Percentiles rank a stretch among this genome's conserved stretches.
Evolutionary conservation across 2,888 invertebrate species (phyloP).

Genomic region (Apamea monoglypha): DNA sequence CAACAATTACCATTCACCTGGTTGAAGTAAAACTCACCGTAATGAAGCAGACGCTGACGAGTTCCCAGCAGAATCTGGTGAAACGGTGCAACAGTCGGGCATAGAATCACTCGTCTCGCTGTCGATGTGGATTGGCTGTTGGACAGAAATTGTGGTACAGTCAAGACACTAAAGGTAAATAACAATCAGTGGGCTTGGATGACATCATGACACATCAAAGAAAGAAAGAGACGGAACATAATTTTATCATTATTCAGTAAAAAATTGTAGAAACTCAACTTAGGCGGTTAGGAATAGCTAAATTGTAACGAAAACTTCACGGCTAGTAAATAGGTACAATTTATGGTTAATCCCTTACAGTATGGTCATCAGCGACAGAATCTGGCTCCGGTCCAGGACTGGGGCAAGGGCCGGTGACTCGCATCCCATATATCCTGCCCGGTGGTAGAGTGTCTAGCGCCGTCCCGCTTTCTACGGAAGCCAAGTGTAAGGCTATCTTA

Average conservation of each 20-base stretch:
- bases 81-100: conserved; percentile 84
- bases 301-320: background rate
- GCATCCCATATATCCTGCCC: conserved; percentile 97
- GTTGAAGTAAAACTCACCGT: conserved; percentile 64
- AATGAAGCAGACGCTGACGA: conserved; percentile 69
- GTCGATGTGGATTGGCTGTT: conserved; percentile 87
- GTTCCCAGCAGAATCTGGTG: conserved; percentile 82
- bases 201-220: background rate
- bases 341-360: conserved; percentile 72
- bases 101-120: conserved; percentile 88
- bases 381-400: conserved; percentile 87
- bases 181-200: background rate
- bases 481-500: conserved; percentile 97
- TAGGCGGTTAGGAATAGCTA: too few relatives aligned
- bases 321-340: background rate
- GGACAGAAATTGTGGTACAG: background rate
- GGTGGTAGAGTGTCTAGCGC: conserved; percentile 94
- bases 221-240: background rate
- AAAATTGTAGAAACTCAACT: background rate
- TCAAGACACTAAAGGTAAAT: background rate
- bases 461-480: conserved; percentile 91
- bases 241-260: too few relatives aligned
- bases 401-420: conserved; percentile 94
- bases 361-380: conserved; percentile 84
- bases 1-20: background rate